phyloP scores from a whole-genome alignment of 2,113 vertebrate genomes.

The Pseudorectes ferrugineus region DNA sequence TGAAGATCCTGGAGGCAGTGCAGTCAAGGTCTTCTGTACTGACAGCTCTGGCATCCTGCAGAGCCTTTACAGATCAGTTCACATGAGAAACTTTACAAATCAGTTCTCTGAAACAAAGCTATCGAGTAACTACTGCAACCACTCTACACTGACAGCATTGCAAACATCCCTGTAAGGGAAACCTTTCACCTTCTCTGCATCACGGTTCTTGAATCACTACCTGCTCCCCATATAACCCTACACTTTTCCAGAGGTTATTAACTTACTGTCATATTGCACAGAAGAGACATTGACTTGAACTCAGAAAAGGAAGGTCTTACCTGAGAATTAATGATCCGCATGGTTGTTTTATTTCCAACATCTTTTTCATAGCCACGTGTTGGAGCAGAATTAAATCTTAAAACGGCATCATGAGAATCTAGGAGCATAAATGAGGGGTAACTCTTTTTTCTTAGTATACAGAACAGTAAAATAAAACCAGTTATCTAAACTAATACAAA shows the following conservation, averaged over 20 bases:
- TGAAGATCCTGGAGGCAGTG: background rate
- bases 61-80: background rate
- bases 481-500: background rate
- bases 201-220: background rate
- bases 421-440: constrained; percentile 46
- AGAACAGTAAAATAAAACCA: background rate
- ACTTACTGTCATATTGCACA: background rate
- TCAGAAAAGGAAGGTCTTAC: constrained; percentile 69
- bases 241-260: background rate
- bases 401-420: constrained; percentile 94
- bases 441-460: background rate
- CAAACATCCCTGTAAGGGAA: background rate
- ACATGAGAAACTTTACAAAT: background rate
- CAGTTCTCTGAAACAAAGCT: background rate
- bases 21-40: background rate
- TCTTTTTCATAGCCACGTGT: constrained; percentile 91
- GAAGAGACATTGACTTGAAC: background rate
- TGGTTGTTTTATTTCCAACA: constrained; percentile 94
- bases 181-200: background rate
- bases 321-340: constrained; percentile 97
- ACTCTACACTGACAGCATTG: background rate
- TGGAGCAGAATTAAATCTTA: constrained; percentile 95
- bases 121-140: background rate
- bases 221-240: background rate
- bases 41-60: background rate